Evolutionary conservation across 2,888 invertebrate genomes (phyloP).

Genomic region (Hybos culiciformis): DNA sequence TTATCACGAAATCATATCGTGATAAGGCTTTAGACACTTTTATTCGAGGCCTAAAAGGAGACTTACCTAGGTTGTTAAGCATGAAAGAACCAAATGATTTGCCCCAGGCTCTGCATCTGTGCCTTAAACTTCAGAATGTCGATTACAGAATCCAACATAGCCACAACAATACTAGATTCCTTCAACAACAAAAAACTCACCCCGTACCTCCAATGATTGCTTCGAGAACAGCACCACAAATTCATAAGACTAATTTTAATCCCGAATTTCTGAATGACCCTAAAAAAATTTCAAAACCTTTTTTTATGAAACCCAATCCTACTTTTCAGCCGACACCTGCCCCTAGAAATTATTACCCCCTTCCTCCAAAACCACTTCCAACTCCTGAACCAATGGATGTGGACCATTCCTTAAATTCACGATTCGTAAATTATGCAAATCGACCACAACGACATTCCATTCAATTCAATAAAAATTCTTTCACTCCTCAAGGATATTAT

Average conservation of each 20-base stretch:
- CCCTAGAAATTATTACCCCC: too few relatives aligned
- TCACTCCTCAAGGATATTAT: too few relatives aligned
- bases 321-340: too few relatives aligned
- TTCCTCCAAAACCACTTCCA: neutral
- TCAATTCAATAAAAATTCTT: too few relatives aligned
- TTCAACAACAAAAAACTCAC: too few relatives aligned
- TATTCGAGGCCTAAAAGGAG: conserved; percentile 10
- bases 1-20: conserved; percentile 6
- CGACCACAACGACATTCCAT: too few relatives aligned
- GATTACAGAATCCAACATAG: neutral
- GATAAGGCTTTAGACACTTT: conserved; percentile 10
- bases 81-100: conserved; percentile 15
- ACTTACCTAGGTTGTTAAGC: conserved; percentile 12
- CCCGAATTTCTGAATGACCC: neutral
- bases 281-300: neutral
- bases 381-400: conserved; percentile 2
- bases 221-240: too few relatives aligned
- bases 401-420: neutral
- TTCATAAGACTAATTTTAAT: neutral
- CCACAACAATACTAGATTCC: too few relatives aligned
- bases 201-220: too few relatives aligned
- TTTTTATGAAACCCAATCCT: neutral
- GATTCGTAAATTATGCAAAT: conserved; percentile 1
- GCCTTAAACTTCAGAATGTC: conserved; percentile 12
- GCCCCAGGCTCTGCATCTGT: conserved; percentile 13